A percentile compares a stretch with the other conserved stretches of the same genome.
These are phyloP conservation scores for Eupithecia exiguata DNA, from an alignment of 2,888 invertebrate genomes.

Conservation along the genomic window DNA sequence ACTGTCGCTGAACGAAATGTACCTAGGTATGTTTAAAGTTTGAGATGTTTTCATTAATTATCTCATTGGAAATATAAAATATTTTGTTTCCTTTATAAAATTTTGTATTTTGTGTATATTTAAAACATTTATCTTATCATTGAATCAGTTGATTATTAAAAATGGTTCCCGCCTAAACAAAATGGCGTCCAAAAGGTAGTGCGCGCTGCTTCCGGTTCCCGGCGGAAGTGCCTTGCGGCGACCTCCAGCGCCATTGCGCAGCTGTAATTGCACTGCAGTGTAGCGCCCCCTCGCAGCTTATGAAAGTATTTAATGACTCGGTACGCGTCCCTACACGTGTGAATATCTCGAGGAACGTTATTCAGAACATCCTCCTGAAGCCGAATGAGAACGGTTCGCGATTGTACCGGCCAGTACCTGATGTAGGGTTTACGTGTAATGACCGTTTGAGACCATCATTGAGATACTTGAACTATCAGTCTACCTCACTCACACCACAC, in stretches of 20 bases:
- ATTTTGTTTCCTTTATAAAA: background rate
- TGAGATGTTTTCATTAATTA: background rate
- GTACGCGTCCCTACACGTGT: background rate
- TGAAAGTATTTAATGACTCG: slow-evolving; percentile 18
- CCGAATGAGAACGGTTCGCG: background rate
- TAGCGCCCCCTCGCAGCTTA: slow-evolving; percentile 17
- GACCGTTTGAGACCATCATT: too few relatives aligned
- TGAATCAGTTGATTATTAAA: slow-evolving; percentile 1
- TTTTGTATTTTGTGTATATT: background rate
- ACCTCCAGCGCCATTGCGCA: slow-evolving; percentile 57
- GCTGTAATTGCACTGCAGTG: slow-evolving; percentile 51
- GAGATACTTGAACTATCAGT: too few relatives aligned
- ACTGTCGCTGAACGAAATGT: background rate
- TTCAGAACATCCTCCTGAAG: background rate
- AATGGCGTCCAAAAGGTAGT: slow-evolving; percentile 38
- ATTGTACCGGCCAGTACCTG: too few relatives aligned
- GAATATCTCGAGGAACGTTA: background rate
- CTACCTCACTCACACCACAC: too few relatives aligned
- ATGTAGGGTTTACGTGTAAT: too few relatives aligned
- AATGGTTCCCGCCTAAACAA: slow-evolving; percentile 32
- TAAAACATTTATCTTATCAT: background rate
- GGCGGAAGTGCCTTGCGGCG: slow-evolving; percentile 53
- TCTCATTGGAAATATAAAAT: background rate
- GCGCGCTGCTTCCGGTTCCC: slow-evolving; percentile 55
- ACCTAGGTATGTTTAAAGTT: background rate